Evolutionary conservation across 2,888 invertebrate genomes (phyloP).

Genomic region (Pemphredon lugubris): DNA sequence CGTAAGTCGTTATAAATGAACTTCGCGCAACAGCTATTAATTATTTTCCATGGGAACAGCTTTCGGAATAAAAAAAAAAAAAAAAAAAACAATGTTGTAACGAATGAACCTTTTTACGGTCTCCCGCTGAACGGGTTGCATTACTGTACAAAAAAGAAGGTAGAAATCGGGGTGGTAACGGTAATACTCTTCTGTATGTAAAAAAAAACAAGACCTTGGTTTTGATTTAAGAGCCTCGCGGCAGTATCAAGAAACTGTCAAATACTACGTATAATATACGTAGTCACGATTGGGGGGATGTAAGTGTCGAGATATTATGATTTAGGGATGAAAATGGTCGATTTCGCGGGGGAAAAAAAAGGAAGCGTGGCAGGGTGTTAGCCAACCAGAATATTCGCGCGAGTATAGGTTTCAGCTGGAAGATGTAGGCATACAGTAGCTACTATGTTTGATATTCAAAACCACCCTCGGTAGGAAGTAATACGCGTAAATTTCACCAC

Average conservation of each 20-base stretch:
- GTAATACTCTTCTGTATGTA: background rate
- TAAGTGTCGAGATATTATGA: slow-evolving; percentile 58
- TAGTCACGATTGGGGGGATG: slow-evolving; percentile 19
- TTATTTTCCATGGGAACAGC: too few species aligned
- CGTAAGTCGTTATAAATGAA: background rate
- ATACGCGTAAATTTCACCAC: slow-evolving; percentile 63
- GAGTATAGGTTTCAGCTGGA: slow-evolving; percentile 15
- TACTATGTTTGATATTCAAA: slow-evolving; percentile 61
- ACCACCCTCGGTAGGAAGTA: slow-evolving; percentile 57
- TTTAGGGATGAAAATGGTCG: slow-evolving; percentile 54
- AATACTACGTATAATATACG: slow-evolving; percentile 4
- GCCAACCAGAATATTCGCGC: slow-evolving; percentile 28
- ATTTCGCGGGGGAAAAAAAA: slow-evolving; percentile 3
- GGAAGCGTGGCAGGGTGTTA: slow-evolving; percentile 5
- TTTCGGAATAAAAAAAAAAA: too few species aligned
- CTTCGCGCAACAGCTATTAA: background rate
- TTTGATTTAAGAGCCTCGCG: slow-evolving; percentile 11
- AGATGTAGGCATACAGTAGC: slow-evolving; percentile 37
- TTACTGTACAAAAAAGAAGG: too few species aligned
- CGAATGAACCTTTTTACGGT: too few species aligned
- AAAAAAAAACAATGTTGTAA: too few species aligned
- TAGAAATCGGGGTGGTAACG: background rate
- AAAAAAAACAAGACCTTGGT: too few species aligned
- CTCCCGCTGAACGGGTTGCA: too few species aligned
- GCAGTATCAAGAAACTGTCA: background rate